Conservation (phyloP, 2,797 vertebrate species). For the Phataginus tricuspis region DNA sequence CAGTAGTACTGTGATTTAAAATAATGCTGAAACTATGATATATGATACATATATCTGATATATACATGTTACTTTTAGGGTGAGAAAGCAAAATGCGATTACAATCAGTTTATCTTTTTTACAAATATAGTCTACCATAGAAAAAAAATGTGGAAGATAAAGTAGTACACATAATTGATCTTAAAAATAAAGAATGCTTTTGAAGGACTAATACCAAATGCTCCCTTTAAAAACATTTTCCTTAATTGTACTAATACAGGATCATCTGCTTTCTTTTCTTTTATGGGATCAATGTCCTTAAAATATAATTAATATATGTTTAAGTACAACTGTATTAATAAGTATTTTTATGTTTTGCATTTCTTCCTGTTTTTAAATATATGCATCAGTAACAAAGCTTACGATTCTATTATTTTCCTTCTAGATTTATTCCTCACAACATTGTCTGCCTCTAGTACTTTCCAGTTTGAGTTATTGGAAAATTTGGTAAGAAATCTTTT, state of each 20-base stretch:
- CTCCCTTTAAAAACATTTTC: conserved; percentile 17
- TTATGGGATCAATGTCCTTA: not conserved
- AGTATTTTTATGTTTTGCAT: not conserved
- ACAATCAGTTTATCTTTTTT: not conserved
- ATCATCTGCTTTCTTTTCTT: not conserved
- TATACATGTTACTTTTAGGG: not conserved
- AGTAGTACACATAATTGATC: not conserved
- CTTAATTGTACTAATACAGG: not conserved
- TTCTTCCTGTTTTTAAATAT: conserved; percentile 18
- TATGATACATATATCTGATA: not conserved
- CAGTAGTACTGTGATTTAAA: not conserved
- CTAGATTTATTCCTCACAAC: conserved; percentile 95
- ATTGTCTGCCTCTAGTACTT: conserved; percentile 31
- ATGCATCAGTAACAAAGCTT: not conserved
- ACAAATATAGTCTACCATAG: not conserved
- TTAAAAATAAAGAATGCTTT: conserved; percentile 1
- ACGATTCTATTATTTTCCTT: conserved; percentile 33
- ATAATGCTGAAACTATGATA: not conserved
- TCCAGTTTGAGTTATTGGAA: conserved; percentile 92
- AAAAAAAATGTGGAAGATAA: conserved; percentile 17
- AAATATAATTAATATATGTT: not conserved
- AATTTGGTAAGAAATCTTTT: conserved; percentile 89
- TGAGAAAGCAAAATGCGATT: conserved; percentile 17
- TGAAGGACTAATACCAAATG: not conserved
- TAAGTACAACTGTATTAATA: not conserved